Base-by-base conservation (phyloP, 2,113 vertebrate genomes). In the Elachura formosa region DNA sequence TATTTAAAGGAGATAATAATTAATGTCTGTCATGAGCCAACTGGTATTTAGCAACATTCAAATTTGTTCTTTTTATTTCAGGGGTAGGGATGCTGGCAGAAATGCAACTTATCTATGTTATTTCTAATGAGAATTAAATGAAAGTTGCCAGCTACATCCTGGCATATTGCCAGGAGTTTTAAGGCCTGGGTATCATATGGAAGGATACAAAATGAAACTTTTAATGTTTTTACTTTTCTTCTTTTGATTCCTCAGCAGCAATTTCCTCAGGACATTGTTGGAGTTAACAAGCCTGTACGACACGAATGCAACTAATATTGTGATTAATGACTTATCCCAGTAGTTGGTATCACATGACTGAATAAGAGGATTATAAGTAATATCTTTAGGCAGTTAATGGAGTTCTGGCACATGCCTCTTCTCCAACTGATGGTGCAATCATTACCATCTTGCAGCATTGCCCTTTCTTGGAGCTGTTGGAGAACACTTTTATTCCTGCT, bases 301-400 rank as follows among this genome's bases (percentile, higher is more conserved):
- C 81, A 96, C 7, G 61, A 94, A 61, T 52, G 55, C 84, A 91
- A 93, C 62, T 77, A 92, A 93, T 67, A 87, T 77, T 84, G 33
- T 78, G 69, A 84, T 91, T 94, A 91, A 92, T 84, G 77, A 89
- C 76, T 91, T 94, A 72, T 66, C 73, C 77, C 77, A 84, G 77
- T 28, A 81, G 61, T 21, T 91, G 64, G 59, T 63, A 93, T 92
- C 91, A 93, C 84, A 67, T 69, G 91, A 74, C 52, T 82, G 81
- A 59, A 28, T 79, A 87, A 96, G 81, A 89, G 81, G 96, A 94
- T 96, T 94, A 74, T n/a, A 89, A 77, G 15, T 56, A 87, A 46
- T 92, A 84, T 94, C 73, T 96, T 92, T 9, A 67, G 59, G 91
- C 84, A 84, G 25, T 76, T 26, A 24, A 24, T 2, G 51, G 89